phyloP scores from a whole-genome alignment of 1,140 invertebrate species.

The Cotesia chilonis region DNA sequence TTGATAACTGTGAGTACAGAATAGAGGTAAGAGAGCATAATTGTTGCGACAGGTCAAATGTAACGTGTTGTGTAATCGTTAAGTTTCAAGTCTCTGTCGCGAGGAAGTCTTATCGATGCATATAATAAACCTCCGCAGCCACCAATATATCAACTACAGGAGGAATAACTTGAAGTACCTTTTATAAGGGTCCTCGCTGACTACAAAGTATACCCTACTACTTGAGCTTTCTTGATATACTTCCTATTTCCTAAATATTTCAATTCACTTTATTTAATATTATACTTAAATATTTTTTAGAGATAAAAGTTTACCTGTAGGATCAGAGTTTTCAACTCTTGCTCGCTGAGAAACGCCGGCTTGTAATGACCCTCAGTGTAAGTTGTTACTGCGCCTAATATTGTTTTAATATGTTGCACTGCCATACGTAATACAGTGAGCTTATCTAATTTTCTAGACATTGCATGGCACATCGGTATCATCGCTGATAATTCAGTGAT shows the following conservation, averaged over 20 bases:
- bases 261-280: too few species aligned
- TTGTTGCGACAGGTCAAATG: conserved; percentile 28
- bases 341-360: conserved; percentile 87
- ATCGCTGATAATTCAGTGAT: conserved; percentile 90
- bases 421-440: conserved; percentile 93
- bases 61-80: conserved; percentile 33
- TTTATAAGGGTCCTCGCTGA: conserved; percentile 4
- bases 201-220: too few species aligned
- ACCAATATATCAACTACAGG: conserved; percentile 5
- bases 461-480: conserved; percentile 93
- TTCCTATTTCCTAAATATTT: neutral
- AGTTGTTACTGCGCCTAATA: conserved; percentile 79
- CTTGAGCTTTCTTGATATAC: too few species aligned
- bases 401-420: conserved; percentile 89
- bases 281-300: neutral
- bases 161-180: conserved; percentile 31
- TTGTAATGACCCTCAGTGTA: conserved; percentile 86
- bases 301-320: conserved; percentile 67
- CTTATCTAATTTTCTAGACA: conserved; percentile 93
- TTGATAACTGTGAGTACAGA: neutral
- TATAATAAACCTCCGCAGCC: neutral
- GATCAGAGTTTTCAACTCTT: conserved; percentile 86
- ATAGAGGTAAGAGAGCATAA: neutral
- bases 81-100: conserved; percentile 25
- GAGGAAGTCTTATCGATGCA: conserved; percentile 36